phyloP scores from a whole-genome alignment of 2,797 vertebrate species.

The Hypotaenidia philippensis region DNA sequence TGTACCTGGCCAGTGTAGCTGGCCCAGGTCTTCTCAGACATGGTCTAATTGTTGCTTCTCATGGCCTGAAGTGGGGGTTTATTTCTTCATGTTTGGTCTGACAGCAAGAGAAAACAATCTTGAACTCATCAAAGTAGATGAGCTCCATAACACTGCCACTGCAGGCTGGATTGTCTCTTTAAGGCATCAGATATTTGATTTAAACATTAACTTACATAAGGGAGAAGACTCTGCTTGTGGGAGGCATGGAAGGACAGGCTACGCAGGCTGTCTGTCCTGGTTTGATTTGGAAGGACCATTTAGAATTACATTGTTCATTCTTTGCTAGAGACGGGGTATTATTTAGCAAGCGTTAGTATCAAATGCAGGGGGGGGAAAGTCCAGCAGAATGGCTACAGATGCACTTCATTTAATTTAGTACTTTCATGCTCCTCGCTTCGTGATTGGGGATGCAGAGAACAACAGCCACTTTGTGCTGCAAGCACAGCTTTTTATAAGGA shows the following conservation, averaged over 20 bases:
- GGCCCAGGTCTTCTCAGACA: background rate
- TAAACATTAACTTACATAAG: background rate
- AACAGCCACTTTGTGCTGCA: constrained; percentile 39
- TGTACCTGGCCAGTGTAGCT: background rate
- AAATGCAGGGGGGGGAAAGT: background rate
- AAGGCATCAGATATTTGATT: background rate
- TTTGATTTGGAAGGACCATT: background rate
- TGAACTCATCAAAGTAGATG: background rate
- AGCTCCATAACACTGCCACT: background rate
- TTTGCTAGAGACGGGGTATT: background rate
- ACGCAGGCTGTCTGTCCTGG: background rate
- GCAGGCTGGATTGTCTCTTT: background rate
- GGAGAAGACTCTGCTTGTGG: background rate
- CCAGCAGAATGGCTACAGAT: constrained; percentile 10
- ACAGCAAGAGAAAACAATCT: background rate
- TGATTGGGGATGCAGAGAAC: background rate
- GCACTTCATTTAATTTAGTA: constrained; percentile 51
- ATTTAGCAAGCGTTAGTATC: background rate
- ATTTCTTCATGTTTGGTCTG: background rate
- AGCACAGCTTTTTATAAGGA: constrained; percentile 61
- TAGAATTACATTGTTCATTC: background rate
- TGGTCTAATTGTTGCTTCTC: background rate
- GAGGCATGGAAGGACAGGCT: background rate
- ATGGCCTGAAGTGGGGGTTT: background rate
- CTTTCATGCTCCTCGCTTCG: background rate